Evolutionary conservation across 2,797 vertebrate genomes (phyloP), one percentile per base, ranked within the genome.

Genomic region (Myotis daubentonii): DNA sequence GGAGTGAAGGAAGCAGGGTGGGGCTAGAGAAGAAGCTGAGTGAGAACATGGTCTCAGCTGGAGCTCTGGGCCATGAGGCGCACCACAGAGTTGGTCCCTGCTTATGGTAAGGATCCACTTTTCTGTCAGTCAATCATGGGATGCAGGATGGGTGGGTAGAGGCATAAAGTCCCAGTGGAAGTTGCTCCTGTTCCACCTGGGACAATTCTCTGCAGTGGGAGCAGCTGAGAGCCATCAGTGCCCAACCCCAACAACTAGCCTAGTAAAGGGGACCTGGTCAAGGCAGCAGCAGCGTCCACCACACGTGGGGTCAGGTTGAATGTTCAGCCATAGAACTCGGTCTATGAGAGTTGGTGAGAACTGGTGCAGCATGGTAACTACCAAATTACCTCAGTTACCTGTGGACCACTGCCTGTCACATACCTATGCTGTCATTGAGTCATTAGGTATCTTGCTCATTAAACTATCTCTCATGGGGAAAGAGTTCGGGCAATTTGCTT

Each of bases 351-450:
- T 83, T 41, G 82, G 68, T 65, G 1, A 2, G 74, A 79, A 79
- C 51, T 47, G 68, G 72, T 38, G n/a, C n/a, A 12, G 1, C 49
- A 20, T 4, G 20, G 90, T 41, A 84, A 82, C 83, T 38, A 91
- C 41, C 75, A 70, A 85, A 93, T 94, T 66, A 68, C 11, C 82
- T 90, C 49, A 65, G 28, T 9, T 90, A 15, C 38, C 74, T 89
- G 89, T 91, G 93, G 79, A 96, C 57, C 15, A 93, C 79, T 74
- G 49, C 80, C 87, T 84, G 78, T 8, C 47, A 36, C 87, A 49
- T 23, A 36, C 30, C 49, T 60, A 19, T 36, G 38, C 28, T 74
- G 25, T 55, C 60, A 41, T 4, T 19, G 78, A 94, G 62, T 93
- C 71, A 85, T 79, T 33, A 62, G 66, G 22, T 83, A 33, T 49